Base-by-base conservation (phyloP, 2,113 vertebrate genomes). In the Martes martes region DNA sequence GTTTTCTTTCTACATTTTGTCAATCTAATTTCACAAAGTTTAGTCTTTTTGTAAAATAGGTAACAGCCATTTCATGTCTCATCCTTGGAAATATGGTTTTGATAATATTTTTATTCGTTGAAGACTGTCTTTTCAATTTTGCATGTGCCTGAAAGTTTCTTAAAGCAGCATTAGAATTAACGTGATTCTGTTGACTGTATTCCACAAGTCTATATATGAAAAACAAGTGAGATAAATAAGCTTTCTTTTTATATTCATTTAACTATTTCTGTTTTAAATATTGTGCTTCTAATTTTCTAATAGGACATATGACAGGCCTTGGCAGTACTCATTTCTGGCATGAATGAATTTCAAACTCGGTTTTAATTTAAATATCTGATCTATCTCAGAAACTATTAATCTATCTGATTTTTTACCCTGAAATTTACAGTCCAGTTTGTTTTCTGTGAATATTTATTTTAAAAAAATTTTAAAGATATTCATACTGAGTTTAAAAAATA, bases 341-440 rank as follows among this genome's bases (percentile, higher is more conserved):
- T 94, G 84, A 97, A 63, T 91, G 52, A 57, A 47, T 96, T 96
- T 98, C 67, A 86, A 94, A 94, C 87, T 97, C 95, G 83, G 79
- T 78, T 96, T 94, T 94, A 95, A 89, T 94, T 95, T 97, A 88
- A 95, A 83, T 94, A 96, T 94, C 67, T 96, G 69, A 55, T 91
- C 59, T 79, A 89, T 83, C 89, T 97, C 76, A 90, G 76, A 23
- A 71, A 80, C 33, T 89, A 52, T 63, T 83, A 73, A 67, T 83
- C 42, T 89, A 55, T 31, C 28, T 42, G n/a, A 78, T 91, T 94
- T 92, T 95, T 98, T 94, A 88, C 57, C 52, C 91, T 26, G 18
- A 98, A 85, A 91, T 95, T 91, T 91, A 39, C 31, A 95, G 74
- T 19, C 7, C 14, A 94, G 36, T 96, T 97, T 39, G 82, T 92